Base-by-base conservation (phyloP, 1,140 invertebrate species). In the Ptiloglossa arizonensis region DNA sequence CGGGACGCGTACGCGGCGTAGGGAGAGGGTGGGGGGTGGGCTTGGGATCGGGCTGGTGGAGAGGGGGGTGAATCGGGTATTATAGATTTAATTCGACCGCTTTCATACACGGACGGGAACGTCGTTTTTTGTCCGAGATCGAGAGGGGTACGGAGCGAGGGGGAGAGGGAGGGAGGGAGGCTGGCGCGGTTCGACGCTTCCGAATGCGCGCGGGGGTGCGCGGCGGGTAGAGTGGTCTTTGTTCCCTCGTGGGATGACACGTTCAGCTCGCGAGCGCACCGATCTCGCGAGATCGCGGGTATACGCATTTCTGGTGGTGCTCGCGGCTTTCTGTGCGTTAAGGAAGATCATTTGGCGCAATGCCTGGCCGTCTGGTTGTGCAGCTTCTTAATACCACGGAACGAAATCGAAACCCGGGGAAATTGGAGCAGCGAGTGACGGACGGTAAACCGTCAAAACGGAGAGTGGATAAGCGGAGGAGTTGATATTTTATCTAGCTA, bases 51-150 rank as follows among this genome's bases (percentile, higher is more conserved):
- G 29, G 41, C 8, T n/a, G 17, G 32, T 11, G 2, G 38, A 15
- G 5, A 1, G 38, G n/a, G 17, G 8, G n/a, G 9, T 56, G 6
- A 62, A 17, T 52, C 22, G 19, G 54, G 73, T 69, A 76, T 76
- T 76, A 76, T 76, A 76, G 73, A 76, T 76, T 67, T 76, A 76
- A 76, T 76, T 76, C 73, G 73, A 69, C 73, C 73, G 73, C 73
- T 69, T 76, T 76, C 73, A 76, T 41, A 66, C 62, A n/a, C 64
- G 41, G 44, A 69, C 54, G 64, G 41, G 66, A 50, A 48, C 73
- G 73, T 38, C 13, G 64, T 76, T 78, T 78, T 78, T 70, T 78
- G 66, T 32, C 54, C 71, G 24, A 27, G n/a, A 41, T 2, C 35
- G 4, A 5, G 67, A 13, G 32, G 5, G 50, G 22, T 3, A 1